phyloP scores from a whole-genome alignment of 2,113 vertebrate genomes.

The Empidonax traillii region DNA sequence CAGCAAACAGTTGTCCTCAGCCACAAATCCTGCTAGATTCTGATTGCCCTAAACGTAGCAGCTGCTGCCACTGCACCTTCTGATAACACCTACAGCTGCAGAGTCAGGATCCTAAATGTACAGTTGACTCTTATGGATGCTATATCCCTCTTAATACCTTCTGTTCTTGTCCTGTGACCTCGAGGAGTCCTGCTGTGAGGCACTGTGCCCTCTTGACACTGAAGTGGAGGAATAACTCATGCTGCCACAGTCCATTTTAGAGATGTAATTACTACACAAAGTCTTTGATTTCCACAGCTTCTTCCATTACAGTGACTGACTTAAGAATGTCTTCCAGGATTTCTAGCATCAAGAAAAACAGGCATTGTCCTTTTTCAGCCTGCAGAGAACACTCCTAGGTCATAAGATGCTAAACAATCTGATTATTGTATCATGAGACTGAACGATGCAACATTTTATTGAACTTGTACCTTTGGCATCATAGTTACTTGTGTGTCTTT shows the following conservation, averaged over 20 bases:
- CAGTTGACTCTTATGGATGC: background rate
- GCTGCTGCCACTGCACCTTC: background rate
- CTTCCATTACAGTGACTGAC: background rate
- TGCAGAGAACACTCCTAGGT: background rate
- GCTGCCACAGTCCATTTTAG: background rate
- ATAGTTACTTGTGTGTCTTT: background rate
- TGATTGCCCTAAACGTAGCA: background rate
- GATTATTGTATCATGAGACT: background rate
- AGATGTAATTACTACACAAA: background rate
- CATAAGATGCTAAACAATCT: conserved; percentile 3
- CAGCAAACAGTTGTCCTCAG: background rate
- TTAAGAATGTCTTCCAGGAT: background rate
- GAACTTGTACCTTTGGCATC: background rate
- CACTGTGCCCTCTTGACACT: fast-evolving
- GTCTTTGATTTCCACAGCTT: background rate
- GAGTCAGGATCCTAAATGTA: background rate
- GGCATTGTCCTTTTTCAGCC: background rate
- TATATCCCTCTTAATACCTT: background rate
- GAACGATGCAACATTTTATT: background rate
- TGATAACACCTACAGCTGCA: background rate
- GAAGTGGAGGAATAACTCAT: background rate
- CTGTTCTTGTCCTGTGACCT: background rate
- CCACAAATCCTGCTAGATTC: background rate
- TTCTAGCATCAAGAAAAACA: background rate
- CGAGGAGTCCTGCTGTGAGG: background rate